Evolutionary conservation across 1,140 invertebrate genomes (phyloP).

Genomic region (Idris sp.): DNA sequence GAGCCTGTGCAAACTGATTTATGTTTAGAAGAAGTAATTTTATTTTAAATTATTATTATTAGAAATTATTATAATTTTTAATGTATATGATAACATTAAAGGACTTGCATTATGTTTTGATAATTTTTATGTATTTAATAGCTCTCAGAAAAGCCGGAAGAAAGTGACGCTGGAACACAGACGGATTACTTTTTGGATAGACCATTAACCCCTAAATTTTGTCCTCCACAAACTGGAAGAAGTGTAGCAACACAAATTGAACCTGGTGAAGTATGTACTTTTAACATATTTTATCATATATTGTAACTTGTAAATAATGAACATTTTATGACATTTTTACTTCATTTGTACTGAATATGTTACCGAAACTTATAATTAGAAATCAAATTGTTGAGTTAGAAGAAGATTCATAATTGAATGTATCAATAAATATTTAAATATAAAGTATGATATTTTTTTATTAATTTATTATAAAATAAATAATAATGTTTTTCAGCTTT

Average conservation of each 20-base stretch:
- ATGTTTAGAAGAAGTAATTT: constrained; percentile 88
- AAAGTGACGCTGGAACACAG: constrained; percentile 87
- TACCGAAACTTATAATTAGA: too few relatives aligned
- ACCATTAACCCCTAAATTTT: constrained; percentile 85
- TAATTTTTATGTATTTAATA: constrained; percentile 63
- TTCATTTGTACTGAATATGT: too few relatives aligned
- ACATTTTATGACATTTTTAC: too few relatives aligned
- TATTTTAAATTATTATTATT: too few relatives aligned
- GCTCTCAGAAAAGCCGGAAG: constrained; percentile 84
- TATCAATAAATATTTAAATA: too few relatives aligned
- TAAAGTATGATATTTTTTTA: too few relatives aligned
- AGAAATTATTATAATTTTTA: too few relatives aligned
- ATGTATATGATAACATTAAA: too few relatives aligned
- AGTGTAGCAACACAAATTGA: constrained; percentile 91
- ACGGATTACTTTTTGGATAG: constrained; percentile 91
- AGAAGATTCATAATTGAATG: too few relatives aligned
- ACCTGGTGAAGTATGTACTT: constrained; percentile 87
- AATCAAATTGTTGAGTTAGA: too few relatives aligned
- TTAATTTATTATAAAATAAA: too few relatives aligned
- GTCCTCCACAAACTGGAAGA: constrained; percentile 87
- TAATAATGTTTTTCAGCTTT: constrained; percentile 79
- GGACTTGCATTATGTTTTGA: not conserved
- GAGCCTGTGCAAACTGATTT: constrained; percentile 91
- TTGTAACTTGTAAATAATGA: too few relatives aligned
- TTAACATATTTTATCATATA: not conserved